These are phyloP conservation scores for Cygnus buccinator DNA, from an alignment of 2,113 vertebrate species.

Conservation along the genomic window DNA sequence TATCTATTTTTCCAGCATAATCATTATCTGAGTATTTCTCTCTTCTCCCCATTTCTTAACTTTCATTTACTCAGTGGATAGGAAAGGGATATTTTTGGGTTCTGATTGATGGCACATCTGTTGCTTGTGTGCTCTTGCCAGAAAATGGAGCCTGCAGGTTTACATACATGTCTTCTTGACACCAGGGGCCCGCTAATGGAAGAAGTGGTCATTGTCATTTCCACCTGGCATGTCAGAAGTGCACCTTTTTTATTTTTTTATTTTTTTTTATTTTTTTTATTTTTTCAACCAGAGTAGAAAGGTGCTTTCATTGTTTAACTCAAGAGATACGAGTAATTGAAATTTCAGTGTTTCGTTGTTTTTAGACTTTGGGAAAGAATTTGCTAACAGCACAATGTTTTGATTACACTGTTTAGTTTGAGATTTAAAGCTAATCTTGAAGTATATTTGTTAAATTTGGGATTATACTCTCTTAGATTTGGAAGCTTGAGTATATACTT, in stretches of 20 bases:
- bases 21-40: neutral
- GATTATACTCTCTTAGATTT: constrained; percentile 14
- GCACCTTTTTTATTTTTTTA: neutral
- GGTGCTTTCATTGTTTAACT: neutral
- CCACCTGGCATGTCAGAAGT: neutral
- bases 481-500: constrained; percentile 1
- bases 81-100: neutral
- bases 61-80: neutral
- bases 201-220: neutral
- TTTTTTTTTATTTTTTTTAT: neutral
- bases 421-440: constrained; percentile 31
- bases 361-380: constrained; percentile 38
- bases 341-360: neutral
- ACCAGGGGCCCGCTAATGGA: neutral
- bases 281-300: neutral
- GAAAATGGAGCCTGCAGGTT: neutral
- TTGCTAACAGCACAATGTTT: constrained; percentile 2
- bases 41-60: neutral
- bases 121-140: rapidly evolving
- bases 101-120: neutral
- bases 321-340: neutral
- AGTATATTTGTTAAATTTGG: constrained; percentile 31
- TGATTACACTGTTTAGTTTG: constrained; percentile 49
- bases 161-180: neutral
- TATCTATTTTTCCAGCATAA: neutral